Evolutionary conservation across 37 sponge, comb jelly and placozoan genomes (phyloP), one percentile per base, ranked within the genome.

Genomic region (Beroe ovata): DNA sequence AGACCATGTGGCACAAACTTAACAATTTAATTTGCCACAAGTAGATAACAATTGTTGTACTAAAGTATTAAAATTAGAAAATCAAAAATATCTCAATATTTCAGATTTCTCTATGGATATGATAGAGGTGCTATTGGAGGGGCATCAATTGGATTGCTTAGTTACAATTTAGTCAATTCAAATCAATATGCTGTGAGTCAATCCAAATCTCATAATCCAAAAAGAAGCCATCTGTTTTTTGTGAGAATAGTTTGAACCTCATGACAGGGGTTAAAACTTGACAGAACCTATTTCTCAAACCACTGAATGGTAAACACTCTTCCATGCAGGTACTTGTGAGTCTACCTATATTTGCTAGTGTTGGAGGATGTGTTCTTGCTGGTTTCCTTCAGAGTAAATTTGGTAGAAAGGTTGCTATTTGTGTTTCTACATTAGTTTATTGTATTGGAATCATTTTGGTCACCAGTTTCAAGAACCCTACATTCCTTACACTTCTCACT

Each of bases 91-190:
- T n/a, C n/a, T n/a, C n/a, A n/a, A n/a, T n/a, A 32, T 77, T 42
- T 39, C 41, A 77, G 84, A 36, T 3, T 77, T 38, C 42, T 77
- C 16, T 77, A 32, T 23, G 84, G 84, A 42, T 77, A 77, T 42
- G 84, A 77, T 36, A 33, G 84, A 36, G 84, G 84, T 11, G 84
- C 84, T 21, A 11, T 77, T 19, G 84, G 84, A 40, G 84, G 84
- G n/a, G 84, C 84, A 21, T 77, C 84, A 20, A 30, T 77, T 77
- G 84, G 84, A 4, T 42, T 38, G 4, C n/a, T 42, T 8, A 21
- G 25, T 4, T 8, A 19, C 1, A 4, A 20, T 4, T 32, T 77
- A 3, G 25, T 77, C 16, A 42, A 30, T 42, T 25, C 26, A 21
- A 14, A 33, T 41, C 84, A 77, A 42, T 77, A 77, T 62, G 63